Percentiles rank a stretch among this genome's conserved stretches.
Conservation (phyloP, 2,113 vertebrate genomes). For the Phasianus colchicus region DNA sequence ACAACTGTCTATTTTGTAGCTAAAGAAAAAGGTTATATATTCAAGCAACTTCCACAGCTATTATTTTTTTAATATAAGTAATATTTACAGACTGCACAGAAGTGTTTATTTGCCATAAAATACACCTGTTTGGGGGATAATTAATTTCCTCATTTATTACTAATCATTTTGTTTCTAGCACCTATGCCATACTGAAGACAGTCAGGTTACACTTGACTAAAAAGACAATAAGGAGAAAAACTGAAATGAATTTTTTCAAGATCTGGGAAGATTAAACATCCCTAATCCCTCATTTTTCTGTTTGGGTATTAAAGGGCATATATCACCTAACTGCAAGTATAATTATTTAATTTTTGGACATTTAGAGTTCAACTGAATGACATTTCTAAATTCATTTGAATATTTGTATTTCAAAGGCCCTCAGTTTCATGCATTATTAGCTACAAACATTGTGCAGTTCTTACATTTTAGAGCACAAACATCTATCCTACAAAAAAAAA, state of each 20-base stretch:
- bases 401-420: slow-evolving; percentile 27
- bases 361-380: background rate
- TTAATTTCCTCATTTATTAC: slow-evolving; percentile 30
- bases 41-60: background rate
- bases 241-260: background rate
- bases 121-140: background rate
- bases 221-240: slow-evolving; percentile 10
- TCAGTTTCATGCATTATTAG: slow-evolving; percentile 1
- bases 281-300: slow-evolving; percentile 26
- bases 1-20: background rate
- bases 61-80: background rate
- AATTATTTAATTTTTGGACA: slow-evolving; percentile 21
- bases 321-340: background rate
- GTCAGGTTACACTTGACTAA: background rate
- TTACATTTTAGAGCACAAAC: background rate
- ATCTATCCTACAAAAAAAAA: background rate
- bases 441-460: background rate
- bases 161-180: slow-evolving; percentile 47
- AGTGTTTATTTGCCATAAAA: background rate
- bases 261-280: slow-evolving; percentile 29
- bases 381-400: background rate
- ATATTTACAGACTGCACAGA: background rate
- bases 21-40: background rate
- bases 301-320: slow-evolving; percentile 22
- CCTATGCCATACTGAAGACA: background rate